Evolutionary conservation across 2,888 invertebrate genomes (phyloP).

Genomic region (Thecocarcelia acutangulata): DNA sequence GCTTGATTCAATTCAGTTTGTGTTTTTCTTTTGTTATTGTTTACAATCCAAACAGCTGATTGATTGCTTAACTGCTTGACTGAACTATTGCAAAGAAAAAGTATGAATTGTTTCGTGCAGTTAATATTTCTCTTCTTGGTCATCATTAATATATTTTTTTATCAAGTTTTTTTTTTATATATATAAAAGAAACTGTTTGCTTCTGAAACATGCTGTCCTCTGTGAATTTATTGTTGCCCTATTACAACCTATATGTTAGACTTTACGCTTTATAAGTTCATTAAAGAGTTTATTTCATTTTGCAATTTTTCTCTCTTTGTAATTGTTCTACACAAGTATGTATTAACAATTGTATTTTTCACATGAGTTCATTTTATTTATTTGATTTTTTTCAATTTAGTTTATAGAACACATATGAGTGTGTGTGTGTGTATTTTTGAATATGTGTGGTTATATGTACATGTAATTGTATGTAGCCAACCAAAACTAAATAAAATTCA

Average conservation of each 20-base stretch:
- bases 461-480: not conserved
- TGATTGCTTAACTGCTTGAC: no score
- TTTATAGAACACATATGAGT: not conserved
- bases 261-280: conserved; percentile 22
- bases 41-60: no score
- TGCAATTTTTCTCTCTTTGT: not conserved
- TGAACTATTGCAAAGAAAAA: no score
- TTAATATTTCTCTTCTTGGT: no score
- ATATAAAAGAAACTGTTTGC: no score
- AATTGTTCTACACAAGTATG: not conserved
- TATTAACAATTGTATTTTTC: no score
- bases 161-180: no score
- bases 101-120: no score
- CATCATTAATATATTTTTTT: no score
- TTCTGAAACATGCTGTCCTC: not conserved
- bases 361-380: not conserved
- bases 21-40: no score
- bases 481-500: conserved; percentile 56
- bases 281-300: not conserved
- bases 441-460: not conserved
- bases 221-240: not conserved
- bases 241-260: not conserved
- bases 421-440: not conserved
- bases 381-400: not conserved
- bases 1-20: no score